phyloP scores from a whole-genome alignment of 2,113 vertebrate species.

The Xerus inauris region DNA sequence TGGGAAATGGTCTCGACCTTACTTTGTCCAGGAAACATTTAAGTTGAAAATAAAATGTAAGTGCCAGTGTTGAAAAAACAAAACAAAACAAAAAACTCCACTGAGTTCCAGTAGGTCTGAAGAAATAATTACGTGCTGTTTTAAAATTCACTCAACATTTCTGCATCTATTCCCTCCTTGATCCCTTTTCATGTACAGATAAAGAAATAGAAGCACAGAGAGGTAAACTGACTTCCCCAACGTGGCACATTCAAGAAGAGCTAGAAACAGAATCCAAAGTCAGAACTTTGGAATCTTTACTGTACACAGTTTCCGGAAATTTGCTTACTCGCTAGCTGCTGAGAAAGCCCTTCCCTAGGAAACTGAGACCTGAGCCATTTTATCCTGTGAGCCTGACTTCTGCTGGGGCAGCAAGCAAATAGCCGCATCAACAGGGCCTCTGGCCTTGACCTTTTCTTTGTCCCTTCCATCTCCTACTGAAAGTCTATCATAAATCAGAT shows the following conservation, averaged over 20 bases:
- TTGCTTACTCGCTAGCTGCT: background rate
- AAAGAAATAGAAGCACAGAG: background rate
- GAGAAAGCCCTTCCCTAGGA: background rate
- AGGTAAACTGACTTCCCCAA: background rate
- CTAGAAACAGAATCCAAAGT: background rate
- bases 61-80: conserved; percentile 12
- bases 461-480: background rate
- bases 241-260: background rate
- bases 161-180: background rate
- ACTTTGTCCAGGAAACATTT: background rate
- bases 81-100: background rate
- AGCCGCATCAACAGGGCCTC: background rate
- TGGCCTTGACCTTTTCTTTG: conserved; percentile 29
- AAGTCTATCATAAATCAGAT: background rate
- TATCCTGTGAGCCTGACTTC: background rate
- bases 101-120: background rate
- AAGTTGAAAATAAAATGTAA: background rate
- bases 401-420: background rate
- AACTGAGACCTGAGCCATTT: background rate
- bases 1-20: background rate
- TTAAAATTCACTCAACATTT: background rate
- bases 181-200: background rate
- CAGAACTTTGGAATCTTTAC: background rate
- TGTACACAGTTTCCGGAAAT: background rate
- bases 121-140: background rate